Evolutionary conservation across 2,888 invertebrate species (phyloP), one percentile per base, ranked within the genome.

Genomic region (Oscheius sp.): DNA sequence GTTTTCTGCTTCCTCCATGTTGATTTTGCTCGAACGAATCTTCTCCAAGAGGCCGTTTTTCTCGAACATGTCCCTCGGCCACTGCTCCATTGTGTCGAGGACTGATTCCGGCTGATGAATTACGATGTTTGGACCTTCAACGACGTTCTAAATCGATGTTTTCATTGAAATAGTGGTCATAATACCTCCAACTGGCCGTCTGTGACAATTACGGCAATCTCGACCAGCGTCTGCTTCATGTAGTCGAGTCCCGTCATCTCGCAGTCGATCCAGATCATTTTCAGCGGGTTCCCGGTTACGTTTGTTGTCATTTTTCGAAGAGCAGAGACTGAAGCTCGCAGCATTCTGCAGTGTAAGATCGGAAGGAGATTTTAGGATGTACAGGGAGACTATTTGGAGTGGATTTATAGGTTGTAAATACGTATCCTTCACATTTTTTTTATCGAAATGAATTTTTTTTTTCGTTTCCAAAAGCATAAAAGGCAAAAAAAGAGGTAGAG

Each of bases 201-300:
- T 0, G 97, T 97, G 72, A 98, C 92, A 47, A 97, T 89, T 89
- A 95, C 94, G 0, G 95, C 94, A 73, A 96, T 92, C 92, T 98
- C 97, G 86, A 98, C 90, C 71, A 98, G 94, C 79, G 93, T 92
- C 87, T 95, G 93, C 21, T 76, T 74, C 1, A 74, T 91, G 63
- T 93, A 89, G 89, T 96, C 92, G 21, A 97, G 90, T 0, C 97
- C 97, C 9, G 96, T 95, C 95, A 98, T 95, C 93, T 88, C 88
- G 58, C 86, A 86, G 70, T 87, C 88, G 57, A 86, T 79, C 86
- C 84, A 87, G 11, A 68, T 68, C 35, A 68, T 51, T 9, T 68
- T 68, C 10, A 13, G 21, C 47, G 47, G 21, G 29, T 13, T 5
- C 13, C 9, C 33, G 21, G 37, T 21, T 2, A 13, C 55, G 9